These are phyloP conservation scores for Mugil cephalus DNA, from an alignment of 2,113 vertebrate genomes.

Conservation along the genomic window DNA sequence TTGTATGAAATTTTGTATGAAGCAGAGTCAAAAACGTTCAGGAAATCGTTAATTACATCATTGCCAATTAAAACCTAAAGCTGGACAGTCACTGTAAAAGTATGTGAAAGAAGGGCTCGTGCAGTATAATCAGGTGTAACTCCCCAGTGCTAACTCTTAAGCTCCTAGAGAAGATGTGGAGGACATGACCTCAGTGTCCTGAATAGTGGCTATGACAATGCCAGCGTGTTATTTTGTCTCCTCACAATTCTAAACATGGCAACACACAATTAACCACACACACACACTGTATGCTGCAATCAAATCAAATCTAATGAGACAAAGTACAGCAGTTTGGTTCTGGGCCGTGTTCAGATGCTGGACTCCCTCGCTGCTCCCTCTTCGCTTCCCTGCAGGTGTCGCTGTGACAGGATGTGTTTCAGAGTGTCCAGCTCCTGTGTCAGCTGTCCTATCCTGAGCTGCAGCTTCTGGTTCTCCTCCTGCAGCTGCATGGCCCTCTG, in stretches of 20 bases:
- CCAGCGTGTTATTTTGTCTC: background rate
- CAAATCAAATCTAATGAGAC: background rate
- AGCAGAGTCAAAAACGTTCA: too few relatives aligned
- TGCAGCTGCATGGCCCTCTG: conserved; percentile 90
- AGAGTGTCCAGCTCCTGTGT: conserved; percentile 91
- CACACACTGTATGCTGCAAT: background rate
- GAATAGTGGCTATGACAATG: conserved; percentile 3
- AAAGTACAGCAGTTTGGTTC: background rate
- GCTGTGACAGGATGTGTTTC: conserved; percentile 89
- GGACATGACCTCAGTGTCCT: background rate
- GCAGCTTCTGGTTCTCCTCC: conserved; percentile 90
- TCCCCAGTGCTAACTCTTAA: background rate
- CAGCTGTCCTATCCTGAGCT: conserved; percentile 88
- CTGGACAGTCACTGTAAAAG: background rate
- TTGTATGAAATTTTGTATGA: too few relatives aligned
- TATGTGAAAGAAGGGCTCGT: background rate
- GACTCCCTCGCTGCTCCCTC: conserved; percentile 54
- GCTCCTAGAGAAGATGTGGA: background rate
- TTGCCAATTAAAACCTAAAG: background rate
- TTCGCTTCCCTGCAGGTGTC: conserved; percentile 77
- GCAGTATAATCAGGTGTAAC: background rate
- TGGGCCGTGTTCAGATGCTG: conserved; percentile 41
- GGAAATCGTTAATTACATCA: too few relatives aligned
- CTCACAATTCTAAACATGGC: conserved; percentile 2
- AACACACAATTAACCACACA: background rate